Conservation (phyloP, 1,140 invertebrate species). For the Mycetomoellerius zeteki region DNA sequence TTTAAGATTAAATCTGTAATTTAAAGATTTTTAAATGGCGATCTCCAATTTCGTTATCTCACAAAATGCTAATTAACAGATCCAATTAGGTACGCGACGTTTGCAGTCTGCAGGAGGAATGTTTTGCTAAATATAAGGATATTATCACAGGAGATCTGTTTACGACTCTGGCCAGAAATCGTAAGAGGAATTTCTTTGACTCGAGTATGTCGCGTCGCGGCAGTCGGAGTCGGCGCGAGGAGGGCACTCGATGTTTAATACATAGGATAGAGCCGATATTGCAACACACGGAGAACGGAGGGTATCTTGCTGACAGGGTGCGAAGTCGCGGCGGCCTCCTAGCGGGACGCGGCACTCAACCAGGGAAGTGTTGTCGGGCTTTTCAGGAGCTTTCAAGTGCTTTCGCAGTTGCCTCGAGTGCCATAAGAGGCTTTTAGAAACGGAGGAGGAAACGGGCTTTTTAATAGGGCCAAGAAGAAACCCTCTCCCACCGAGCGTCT, state of each 20-base stretch:
- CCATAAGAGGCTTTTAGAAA: constrained; percentile 87
- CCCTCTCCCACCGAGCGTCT: constrained; percentile 50
- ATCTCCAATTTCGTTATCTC: neutral
- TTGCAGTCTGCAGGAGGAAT: neutral
- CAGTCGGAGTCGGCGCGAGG: constrained; percentile 14
- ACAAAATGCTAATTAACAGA: neutral
- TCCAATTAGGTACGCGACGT: neutral
- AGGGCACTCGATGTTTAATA: constrained; percentile 78
- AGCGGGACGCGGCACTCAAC: constrained; percentile 85
- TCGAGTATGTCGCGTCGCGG: constrained; percentile 17
- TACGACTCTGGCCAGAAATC: neutral
- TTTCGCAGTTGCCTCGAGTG: constrained; percentile 87
- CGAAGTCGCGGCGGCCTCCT: constrained; percentile 82
- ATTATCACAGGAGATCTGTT: neutral
- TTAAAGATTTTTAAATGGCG: neutral
- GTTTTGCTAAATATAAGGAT: neutral
- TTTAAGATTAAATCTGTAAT: neutral
- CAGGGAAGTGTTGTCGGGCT: constrained; percentile 87
- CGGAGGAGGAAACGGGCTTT: constrained; percentile 87
- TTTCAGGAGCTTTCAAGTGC: constrained; percentile 88
- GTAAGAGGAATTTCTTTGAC: constrained; percentile 20
- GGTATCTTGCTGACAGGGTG: constrained; percentile 83
- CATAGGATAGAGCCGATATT: constrained; percentile 81
- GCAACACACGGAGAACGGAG: constrained; percentile 70
- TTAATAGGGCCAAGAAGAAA: constrained; percentile 86